Percentiles rank a stretch among this genome's conserved stretches.
These are phyloP conservation scores for Pteropus rufus DNA, from an alignment of 2,797 vertebrate genomes.

Conservation along the genomic window DNA sequence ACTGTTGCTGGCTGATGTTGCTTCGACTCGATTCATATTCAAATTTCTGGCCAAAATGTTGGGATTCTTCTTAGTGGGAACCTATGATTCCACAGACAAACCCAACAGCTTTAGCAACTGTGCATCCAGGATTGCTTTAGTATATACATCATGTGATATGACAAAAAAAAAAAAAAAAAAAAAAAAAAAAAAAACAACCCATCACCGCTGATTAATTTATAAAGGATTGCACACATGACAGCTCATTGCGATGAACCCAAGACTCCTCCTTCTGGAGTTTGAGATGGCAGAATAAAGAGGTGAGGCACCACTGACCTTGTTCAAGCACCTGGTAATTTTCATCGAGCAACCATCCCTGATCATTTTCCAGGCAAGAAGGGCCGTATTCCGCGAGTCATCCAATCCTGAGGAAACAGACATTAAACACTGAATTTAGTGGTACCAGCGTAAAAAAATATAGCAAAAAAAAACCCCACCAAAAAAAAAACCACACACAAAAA, in stretches of 20 bases:
- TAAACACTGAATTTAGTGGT: background rate
- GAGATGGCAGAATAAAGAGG: slow-evolving; percentile 55
- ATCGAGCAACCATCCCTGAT: slow-evolving; percentile 92
- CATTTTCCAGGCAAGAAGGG: slow-evolving; percentile 91
- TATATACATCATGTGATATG: slow-evolving; percentile 23
- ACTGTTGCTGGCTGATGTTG: slow-evolving; percentile 54
- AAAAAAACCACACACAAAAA: background rate
- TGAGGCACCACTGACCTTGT: slow-evolving; percentile 89
- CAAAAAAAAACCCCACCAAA: background rate
- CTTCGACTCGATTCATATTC: slow-evolving; percentile 44
- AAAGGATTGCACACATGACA: slow-evolving; percentile 27
- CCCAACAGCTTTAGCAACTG: slow-evolving; percentile 73
- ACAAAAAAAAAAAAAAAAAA: slow-evolving; percentile 53
- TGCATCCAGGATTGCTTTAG: slow-evolving; percentile 57
- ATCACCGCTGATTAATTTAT: background rate
- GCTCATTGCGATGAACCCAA: slow-evolving; percentile 27
- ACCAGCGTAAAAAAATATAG: background rate
- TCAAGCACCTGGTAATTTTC: slow-evolving; percentile 89
- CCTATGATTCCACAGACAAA: slow-evolving; percentile 80
- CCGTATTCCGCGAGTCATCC: slow-evolving; percentile 95
- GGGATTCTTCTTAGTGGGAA: slow-evolving; percentile 71
- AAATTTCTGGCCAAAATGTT: slow-evolving; percentile 65
- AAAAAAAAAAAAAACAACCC: slow-evolving; percentile 2
- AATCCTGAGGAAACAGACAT: slow-evolving; percentile 83
- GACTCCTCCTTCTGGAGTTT: slow-evolving; percentile 42